phyloP scores from a whole-genome alignment of 2,888 invertebrate species.

The Hylaea fasciaria region DNA sequence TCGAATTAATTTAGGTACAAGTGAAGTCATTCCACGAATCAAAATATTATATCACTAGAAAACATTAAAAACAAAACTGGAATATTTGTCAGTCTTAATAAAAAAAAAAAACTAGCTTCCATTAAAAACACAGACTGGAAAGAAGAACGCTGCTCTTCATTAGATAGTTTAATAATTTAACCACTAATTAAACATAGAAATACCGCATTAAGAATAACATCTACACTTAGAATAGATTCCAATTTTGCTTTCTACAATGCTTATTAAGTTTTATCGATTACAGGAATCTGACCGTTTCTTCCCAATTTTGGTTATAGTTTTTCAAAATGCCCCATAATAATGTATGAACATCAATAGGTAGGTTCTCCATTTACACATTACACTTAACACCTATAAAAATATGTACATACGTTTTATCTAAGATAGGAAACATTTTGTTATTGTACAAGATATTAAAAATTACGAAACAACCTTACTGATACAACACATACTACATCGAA shows the following conservation, averaged over 20 bases:
- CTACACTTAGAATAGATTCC: constrained; percentile 74
- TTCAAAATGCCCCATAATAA: constrained; percentile 63
- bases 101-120: constrained; percentile 68
- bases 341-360: constrained; percentile 83
- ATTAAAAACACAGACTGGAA: constrained; percentile 54
- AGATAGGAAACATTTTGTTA: constrained; percentile 82
- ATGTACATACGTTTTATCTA: constrained; percentile 79
- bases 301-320: constrained; percentile 59
- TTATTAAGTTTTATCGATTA: constrained; percentile 74
- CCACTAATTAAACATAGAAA: constrained; percentile 75
- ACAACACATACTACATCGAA: constrained; percentile 75
- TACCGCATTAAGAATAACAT: constrained; percentile 74
- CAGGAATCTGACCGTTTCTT: constrained; percentile 83
- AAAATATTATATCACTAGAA: constrained; percentile 51
- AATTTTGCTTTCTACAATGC: constrained; percentile 79
- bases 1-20: constrained; percentile 80
- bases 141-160: constrained; percentile 50
- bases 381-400: constrained; percentile 65
- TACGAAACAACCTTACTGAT: constrained; percentile 75
- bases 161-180: constrained; percentile 63
- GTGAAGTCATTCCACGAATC: constrained; percentile 62
- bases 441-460: constrained; percentile 76
- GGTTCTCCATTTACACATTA: constrained; percentile 78
- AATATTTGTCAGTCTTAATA: constrained; percentile 82
- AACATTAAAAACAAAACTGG: constrained; percentile 77